A percentile compares a stretch with the other conserved stretches of the same genome.
These are phyloP conservation scores for Pediacus dermestoides DNA, from an alignment of 2,888 invertebrate species.

Conservation along the genomic window DNA sequence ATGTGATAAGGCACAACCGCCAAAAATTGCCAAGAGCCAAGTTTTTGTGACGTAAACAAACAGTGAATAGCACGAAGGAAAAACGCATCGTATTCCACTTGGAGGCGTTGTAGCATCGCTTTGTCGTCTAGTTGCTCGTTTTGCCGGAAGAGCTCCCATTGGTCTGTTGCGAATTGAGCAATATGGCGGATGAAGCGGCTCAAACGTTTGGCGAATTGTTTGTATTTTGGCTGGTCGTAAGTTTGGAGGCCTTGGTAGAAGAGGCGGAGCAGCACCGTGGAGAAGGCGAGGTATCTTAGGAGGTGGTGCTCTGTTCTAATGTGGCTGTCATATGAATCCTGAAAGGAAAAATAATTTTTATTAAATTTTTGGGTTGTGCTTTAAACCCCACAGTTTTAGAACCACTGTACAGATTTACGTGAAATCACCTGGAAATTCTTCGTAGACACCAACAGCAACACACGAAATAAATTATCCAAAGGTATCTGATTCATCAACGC, in stretches of 20 bases:
- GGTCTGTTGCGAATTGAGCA: slow-evolving; percentile 70
- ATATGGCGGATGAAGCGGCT: slow-evolving; percentile 67
- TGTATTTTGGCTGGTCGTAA: slow-evolving; percentile 62
- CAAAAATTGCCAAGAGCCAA: slow-evolving; percentile 79
- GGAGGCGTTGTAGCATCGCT: slow-evolving; percentile 56
- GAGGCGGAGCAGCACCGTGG: slow-evolving; percentile 61
- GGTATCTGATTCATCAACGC: slow-evolving; percentile 74
- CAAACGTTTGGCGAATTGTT: slow-evolving; percentile 67
- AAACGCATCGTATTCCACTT: slow-evolving; percentile 71
- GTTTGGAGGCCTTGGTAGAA: slow-evolving; percentile 64
- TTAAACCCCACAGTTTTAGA: too few relatives aligned
- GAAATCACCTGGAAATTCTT: slow-evolving; percentile 42
- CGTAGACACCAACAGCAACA: slow-evolving; percentile 48
- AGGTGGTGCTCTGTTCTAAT: slow-evolving; percentile 60
- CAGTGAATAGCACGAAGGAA: slow-evolving; percentile 65
- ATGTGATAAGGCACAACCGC: slow-evolving; percentile 68
- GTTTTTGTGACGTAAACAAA: slow-evolving; percentile 66
- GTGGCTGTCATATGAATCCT: slow-evolving; percentile 52
- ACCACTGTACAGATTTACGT: too few relatives aligned
- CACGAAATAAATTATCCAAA: slow-evolving; percentile 62
- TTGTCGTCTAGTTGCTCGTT: slow-evolving; percentile 48
- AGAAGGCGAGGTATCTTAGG: slow-evolving; percentile 66
- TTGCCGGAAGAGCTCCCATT: slow-evolving; percentile 57
- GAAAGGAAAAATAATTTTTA: slow-evolving; percentile 16
- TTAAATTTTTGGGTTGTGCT: slow-evolving; percentile 4